phyloP scores from a whole-genome alignment of 2,113 vertebrate species.

The Datnioides undecimradiatus region DNA sequence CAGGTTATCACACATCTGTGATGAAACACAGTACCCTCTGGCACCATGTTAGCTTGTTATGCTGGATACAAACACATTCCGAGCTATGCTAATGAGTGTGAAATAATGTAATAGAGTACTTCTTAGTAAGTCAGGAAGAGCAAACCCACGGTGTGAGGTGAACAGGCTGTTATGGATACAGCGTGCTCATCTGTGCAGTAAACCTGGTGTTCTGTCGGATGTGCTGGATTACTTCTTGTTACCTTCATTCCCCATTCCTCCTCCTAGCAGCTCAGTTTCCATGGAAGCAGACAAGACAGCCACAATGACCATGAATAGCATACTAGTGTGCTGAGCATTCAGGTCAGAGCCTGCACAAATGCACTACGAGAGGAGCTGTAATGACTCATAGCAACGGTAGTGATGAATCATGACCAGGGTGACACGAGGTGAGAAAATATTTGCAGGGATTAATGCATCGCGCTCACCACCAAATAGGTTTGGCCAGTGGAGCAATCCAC shows the following conservation, averaged over 20 bases:
- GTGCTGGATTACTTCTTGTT: constrained; percentile 32
- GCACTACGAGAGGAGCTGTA: background rate
- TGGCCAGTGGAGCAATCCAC: background rate
- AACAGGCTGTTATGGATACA: background rate
- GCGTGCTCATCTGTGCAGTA: background rate
- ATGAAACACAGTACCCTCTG: background rate
- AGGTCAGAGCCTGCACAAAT: constrained; percentile 23
- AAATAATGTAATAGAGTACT: background rate
- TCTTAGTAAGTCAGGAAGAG: background rate
- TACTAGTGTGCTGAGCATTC: constrained; percentile 28
- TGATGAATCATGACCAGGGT: constrained; percentile 32
- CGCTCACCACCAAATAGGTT: background rate
- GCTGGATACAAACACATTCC: background rate
- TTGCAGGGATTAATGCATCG: background rate
- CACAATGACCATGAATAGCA: constrained; percentile 43
- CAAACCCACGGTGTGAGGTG: background rate
- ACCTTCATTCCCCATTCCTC: constrained; percentile 29
- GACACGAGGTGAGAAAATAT: constrained; percentile 20
- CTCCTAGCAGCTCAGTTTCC: constrained; percentile 44
- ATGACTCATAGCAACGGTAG: constrained; percentile 9
- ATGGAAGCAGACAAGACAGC: constrained; percentile 50
- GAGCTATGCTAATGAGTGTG: background rate
- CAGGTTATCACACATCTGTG: background rate
- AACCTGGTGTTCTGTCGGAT: constrained; percentile 4
- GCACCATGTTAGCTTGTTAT: background rate